Evolutionary conservation across 2,113 vertebrate species (phyloP), one percentile per base, ranked within the genome.

Genomic region (Emberiza fucata): DNA sequence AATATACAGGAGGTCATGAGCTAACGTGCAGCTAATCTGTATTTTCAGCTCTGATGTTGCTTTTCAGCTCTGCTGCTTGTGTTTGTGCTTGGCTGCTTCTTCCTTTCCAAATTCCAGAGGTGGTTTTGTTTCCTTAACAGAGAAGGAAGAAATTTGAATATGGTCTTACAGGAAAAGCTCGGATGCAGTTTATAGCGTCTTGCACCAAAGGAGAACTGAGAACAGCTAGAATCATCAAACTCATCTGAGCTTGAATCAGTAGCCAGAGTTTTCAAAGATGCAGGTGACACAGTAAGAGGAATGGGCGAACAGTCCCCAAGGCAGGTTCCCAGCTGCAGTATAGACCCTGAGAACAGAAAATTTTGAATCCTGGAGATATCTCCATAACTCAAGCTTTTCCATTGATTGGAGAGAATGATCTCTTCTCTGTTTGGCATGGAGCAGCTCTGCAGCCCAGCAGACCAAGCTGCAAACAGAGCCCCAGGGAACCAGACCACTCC

Each of bases 11-110:
- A 79, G 33, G 53, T 73, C 60, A 70, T 59, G 42, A 73, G 47
- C 82, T 72, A 76, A 54, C 25, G 24, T 28, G 33, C 71, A 72
- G 59, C 76, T 50, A 50, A 50, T 50, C 48, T 60, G n/a, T 80
- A 57, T 80, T 90, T 88, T 69, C 63, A 83, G 57, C 24, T 82
- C 78, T 75, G 77, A 16, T 2, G 0, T 51, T 70, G n/a, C 59
- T 92, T 80, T 95, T 69, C 80, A 45, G 77, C 56, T 87, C 51
- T 48, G 53, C 61, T 79, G 40, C 40, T 89, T 88, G 54, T 24
- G 21, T 83, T 90, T 2, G 7, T 90, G 68, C 59, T 81, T 93
- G 90, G 59, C 64, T 83, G 29, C 71, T 59, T 50, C 50, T 31
- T 64, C 11, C 35, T 78, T 63, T 83, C 48, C 79, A 80, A 42